Evolutionary conservation across 2,797 vertebrate genomes (phyloP), one percentile per base, ranked within the genome.

Genomic region (Simalia tracyae): DNA sequence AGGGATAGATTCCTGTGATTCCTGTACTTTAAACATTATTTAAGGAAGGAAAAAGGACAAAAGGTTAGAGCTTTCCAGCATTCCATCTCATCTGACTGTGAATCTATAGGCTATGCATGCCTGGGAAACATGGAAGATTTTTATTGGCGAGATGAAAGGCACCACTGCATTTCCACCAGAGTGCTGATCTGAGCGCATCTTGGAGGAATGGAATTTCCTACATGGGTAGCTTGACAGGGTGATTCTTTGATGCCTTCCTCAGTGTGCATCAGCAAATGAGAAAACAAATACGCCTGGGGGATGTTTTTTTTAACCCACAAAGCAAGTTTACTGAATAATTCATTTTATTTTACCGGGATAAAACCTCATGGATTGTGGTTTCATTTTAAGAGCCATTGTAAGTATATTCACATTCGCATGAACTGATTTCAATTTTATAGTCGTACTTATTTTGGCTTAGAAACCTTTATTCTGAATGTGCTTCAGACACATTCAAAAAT

Each of bases 191-290:
- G 22, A 28, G 10, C 31, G 17, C 17, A 81, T 90, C 90, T 68
- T 89, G 31, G 93, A 54, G 81, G 26, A 88, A 90, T 28, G 36
- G 88, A 72, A 88, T 66, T 87, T 94, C 26, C n/a, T 72, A 89
- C 88, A 72, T 88, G 90, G 50, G 2, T 90, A 90, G 31, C 61
- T 84, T 72, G 11, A n/a, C 66, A 90, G 31, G 24, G 61, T 89
- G 11, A 89, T 36, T 94, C 42, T 91, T 91, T 91, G 89, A 93
- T 95, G 63, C 6, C 15, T 88, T 94, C 28, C 57, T 88, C 64
- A 93, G 91, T 66, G 91, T 11, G 50, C 54, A 92, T 0, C 89
- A 88, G 46, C 42, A 93, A 89, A 94, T 89, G 28, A 59, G 89
- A 93, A 93, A 1, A 66, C 10, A 50, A 31, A 24, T 93, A 86